A percentile compares a stretch with the other conserved stretches of the same genome.
phyloP scores from a whole-genome alignment of 2,113 vertebrate species.

The Cardinalis cardinalis region DNA sequence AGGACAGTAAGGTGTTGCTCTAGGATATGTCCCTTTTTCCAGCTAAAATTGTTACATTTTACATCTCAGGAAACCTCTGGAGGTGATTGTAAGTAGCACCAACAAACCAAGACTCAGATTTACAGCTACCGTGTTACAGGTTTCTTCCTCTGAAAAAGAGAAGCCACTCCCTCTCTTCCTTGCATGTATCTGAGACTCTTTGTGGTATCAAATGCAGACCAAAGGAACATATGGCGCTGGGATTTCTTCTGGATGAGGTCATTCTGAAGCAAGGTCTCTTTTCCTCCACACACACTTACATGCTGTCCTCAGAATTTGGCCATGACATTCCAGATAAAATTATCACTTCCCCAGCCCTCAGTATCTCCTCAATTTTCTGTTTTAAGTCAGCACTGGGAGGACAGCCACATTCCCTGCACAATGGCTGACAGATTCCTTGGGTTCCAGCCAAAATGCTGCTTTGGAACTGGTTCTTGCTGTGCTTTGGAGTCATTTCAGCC shows the following conservation, averaged over 20 bases:
- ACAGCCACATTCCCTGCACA: slow-evolving; percentile 39
- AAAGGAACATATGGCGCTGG: slow-evolving; percentile 50
- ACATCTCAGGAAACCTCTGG: not conserved
- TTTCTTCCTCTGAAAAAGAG: not conserved
- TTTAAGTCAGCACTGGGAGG: slow-evolving; percentile 39
- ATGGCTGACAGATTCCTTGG: slow-evolving; percentile 57
- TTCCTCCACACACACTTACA: slow-evolving; percentile 41
- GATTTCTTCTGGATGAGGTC: slow-evolving; percentile 71
- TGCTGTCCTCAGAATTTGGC: slow-evolving; percentile 49
- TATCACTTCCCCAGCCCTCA: slow-evolving; percentile 40
- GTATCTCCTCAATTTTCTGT: slow-evolving; percentile 31
- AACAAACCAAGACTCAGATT: not conserved
- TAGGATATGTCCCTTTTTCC: not conserved
- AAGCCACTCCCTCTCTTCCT: not conserved
- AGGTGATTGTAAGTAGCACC: not conserved
- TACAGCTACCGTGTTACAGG: not conserved
- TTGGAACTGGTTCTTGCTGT: not conserved
- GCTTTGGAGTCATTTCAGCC: not conserved
- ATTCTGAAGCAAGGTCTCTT: slow-evolving; percentile 55
- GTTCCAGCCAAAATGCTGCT: slow-evolving; percentile 30
- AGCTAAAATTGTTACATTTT: not conserved
- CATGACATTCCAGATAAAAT: slow-evolving; percentile 62
- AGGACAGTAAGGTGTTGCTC: not conserved
- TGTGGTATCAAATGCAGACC: slow-evolving; percentile 29
- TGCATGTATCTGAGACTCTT: not conserved